Evolutionary conservation across 2,797 vertebrate species (phyloP).

Genomic region (Cossypha niveicapilla): DNA sequence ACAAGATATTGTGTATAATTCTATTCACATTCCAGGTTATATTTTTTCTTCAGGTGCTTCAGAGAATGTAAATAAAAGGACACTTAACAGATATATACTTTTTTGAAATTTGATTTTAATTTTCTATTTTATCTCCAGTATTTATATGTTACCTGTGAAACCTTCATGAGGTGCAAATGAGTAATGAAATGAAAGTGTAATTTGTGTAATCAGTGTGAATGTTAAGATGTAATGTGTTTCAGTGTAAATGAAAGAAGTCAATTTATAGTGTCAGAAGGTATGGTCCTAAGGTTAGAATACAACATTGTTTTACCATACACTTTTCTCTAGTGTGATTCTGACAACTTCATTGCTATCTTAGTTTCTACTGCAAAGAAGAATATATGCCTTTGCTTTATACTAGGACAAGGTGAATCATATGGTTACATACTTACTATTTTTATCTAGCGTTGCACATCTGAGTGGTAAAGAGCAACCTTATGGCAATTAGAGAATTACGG

Average conservation of each 20-base stretch:
- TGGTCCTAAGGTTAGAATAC: neutral
- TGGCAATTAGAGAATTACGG: neutral
- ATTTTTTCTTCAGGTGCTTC: neutral
- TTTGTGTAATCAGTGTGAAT: no score
- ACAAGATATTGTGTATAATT: neutral
- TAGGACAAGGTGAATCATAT: neutral
- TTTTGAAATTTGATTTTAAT: neutral
- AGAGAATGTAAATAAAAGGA: neutral
- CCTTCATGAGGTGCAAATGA: neutral
- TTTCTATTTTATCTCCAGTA: neutral
- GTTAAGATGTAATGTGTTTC: no score
- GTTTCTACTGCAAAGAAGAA: neutral
- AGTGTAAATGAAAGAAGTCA: neutral
- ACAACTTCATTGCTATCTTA: neutral
- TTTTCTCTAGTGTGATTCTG: neutral
- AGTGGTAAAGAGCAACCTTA: neutral
- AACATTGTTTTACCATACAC: neutral
- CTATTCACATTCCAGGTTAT: neutral
- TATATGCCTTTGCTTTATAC: neutral
- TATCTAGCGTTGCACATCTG: neutral
- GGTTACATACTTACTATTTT: neutral
- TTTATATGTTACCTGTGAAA: neutral
- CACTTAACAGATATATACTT: neutral
- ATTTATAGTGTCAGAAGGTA: neutral
- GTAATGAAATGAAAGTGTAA: no score